These are phyloP conservation scores for Oasisia sp. DNA, from an alignment of 2,888 invertebrate species.

Conservation along the genomic window DNA sequence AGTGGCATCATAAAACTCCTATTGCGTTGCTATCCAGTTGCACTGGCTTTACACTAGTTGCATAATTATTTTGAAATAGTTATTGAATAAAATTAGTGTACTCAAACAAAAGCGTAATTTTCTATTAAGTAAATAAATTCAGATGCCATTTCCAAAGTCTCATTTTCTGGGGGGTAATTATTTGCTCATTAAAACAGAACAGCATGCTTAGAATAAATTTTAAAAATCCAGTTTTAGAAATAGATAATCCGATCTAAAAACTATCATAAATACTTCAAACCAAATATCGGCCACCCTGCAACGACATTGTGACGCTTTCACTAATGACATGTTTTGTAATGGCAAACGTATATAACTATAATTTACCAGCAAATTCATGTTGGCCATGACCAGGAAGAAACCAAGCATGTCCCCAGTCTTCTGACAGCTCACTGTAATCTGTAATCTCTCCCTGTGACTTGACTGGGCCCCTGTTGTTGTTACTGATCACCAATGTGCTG, in stretches of 20 bases:
- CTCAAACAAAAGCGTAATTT: no score
- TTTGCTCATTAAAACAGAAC: not conserved
- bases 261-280: not conserved
- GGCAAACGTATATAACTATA: not conserved
- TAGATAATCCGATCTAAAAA: not conserved
- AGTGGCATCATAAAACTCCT: no score
- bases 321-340: not conserved
- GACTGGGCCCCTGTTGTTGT: slow-evolving; percentile 46
- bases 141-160: not conserved
- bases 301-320: not conserved
- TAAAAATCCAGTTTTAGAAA: not conserved
- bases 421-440: slow-evolving; percentile 44
- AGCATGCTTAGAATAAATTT: not conserved
- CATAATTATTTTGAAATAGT: no score
- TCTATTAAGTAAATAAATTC: not conserved
- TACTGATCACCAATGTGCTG: slow-evolving; percentile 49
- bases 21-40: no score
- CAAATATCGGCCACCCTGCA: not conserved
- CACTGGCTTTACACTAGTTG: no score
- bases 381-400: slow-evolving; percentile 48
- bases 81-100: no score
- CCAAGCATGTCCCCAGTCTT: slow-evolving; percentile 51
- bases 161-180: not conserved
- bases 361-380: slow-evolving; percentile 29
- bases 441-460: slow-evolving; percentile 37